Percentiles rank a stretch among this genome's conserved stretches.
phyloP scores from a whole-genome alignment of 2,113 vertebrate genomes.

The Caretta caretta region DNA sequence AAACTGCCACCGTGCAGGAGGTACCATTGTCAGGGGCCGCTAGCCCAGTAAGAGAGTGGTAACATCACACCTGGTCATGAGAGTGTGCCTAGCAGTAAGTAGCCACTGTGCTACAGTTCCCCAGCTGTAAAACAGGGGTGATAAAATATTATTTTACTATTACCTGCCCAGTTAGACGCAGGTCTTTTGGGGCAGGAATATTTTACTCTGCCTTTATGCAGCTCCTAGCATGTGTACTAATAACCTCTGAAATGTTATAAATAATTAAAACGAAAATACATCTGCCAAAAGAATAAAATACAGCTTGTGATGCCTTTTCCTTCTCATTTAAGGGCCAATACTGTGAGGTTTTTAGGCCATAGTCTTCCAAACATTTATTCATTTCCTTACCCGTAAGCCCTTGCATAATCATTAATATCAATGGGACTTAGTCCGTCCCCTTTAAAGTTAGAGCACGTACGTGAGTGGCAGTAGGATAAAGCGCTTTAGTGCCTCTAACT shows the following conservation, averaged over 20 bases:
- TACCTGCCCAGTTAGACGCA: too few species aligned
- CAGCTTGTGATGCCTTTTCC: not conserved
- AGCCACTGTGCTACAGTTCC: too few species aligned
- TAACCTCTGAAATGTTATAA: slow-evolving; percentile 41
- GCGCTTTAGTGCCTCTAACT: not conserved
- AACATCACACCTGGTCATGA: too few species aligned
- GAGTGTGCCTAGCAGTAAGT: too few species aligned
- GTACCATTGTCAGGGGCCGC: too few species aligned
- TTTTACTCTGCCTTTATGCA: too few species aligned
- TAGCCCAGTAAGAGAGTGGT: too few species aligned
- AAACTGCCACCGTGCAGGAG: too few species aligned
- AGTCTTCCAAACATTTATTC: slow-evolving; percentile 26
- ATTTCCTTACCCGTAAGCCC: not conserved
- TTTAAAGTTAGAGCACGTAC: not conserved
- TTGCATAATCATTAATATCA: not conserved
- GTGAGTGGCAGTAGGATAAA: not conserved
- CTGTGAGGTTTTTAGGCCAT: not conserved
- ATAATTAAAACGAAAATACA: slow-evolving; percentile 51
- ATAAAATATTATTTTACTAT: too few species aligned
- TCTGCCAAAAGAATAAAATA: slow-evolving; percentile 32
- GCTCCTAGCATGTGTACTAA: not conserved
- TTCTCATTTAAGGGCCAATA: not conserved
- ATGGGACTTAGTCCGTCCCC: rapidly evolving
- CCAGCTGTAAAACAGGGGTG: too few species aligned
- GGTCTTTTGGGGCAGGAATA: too few species aligned